Percentiles rank a stretch among this genome's conserved stretches.
Evolutionary conservation across 2,113 vertebrate genomes (phyloP).

Genomic region (Melanerpes formicivorus): DNA sequence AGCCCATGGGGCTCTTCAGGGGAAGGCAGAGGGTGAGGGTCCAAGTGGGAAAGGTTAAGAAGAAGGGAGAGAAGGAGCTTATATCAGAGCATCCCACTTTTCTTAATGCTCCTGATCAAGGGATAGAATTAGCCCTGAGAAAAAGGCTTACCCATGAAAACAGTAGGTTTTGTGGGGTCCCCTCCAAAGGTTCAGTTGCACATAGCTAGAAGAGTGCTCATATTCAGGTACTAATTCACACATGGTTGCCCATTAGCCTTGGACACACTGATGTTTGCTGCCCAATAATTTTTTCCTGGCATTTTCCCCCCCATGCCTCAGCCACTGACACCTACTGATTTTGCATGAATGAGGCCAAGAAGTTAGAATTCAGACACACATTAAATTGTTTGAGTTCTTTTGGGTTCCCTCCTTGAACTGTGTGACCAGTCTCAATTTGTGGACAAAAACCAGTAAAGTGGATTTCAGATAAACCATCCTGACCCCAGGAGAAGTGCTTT

Average conservation of each 20-base stretch:
- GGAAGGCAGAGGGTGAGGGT: neutral
- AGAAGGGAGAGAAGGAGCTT: neutral
- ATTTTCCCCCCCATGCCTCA: neutral
- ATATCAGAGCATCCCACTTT: neutral
- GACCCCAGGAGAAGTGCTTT: neutral
- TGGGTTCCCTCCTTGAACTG: neutral
- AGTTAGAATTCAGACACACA: neutral
- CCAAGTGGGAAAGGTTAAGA: neutral
- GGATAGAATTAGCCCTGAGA: neutral
- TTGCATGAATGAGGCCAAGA: neutral
- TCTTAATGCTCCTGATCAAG: neutral
- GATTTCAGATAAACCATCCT: neutral
- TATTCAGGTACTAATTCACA: neutral
- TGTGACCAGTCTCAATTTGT: neutral
- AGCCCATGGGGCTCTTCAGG: neutral
- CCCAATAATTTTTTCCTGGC: neutral
- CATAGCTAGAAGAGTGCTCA: neutral
- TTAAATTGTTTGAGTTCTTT: neutral
- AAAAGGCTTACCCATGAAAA: neutral
- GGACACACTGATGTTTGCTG: neutral
- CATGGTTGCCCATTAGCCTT: neutral
- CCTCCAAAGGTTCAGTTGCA: neutral
- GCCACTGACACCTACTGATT: conserved; percentile 7
- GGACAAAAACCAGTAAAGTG: neutral
- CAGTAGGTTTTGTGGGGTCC: neutral